These are phyloP conservation scores for Mycetomoellerius zeteki DNA, from an alignment of 1,140 invertebrate species.

Conservation along the genomic window DNA sequence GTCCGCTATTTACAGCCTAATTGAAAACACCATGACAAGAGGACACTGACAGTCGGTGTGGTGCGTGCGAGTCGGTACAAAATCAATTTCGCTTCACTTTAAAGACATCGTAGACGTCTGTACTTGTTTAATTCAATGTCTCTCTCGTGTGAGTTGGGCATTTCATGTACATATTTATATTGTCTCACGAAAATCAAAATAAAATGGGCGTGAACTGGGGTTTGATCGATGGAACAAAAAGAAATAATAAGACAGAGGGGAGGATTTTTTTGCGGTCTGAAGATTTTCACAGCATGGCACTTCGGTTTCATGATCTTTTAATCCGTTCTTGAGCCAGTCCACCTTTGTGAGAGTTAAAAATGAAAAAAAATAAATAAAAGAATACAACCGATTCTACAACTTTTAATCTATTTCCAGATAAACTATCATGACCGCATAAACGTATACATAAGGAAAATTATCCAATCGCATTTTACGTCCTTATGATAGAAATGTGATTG, in stretches of 20 bases:
- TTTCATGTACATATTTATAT: slow-evolving; percentile 52
- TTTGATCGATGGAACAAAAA: slow-evolving; percentile 38
- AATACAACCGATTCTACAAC: slow-evolving; percentile 47
- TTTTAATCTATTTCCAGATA: not conserved
- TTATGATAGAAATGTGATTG: too few relatives aligned
- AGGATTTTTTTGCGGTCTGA: slow-evolving; percentile 46
- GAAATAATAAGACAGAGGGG: not conserved
- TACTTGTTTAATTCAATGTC: slow-evolving; percentile 71
- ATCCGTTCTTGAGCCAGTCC: slow-evolving; percentile 76
- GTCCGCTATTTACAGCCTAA: slow-evolving; percentile 77
- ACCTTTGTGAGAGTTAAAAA: slow-evolving; percentile 86
- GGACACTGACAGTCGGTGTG: slow-evolving; percentile 77
- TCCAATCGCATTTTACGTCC: too few relatives aligned
- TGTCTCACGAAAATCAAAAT: slow-evolving; percentile 42
- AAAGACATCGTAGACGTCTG: slow-evolving; percentile 69
- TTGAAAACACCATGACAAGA: slow-evolving; percentile 78
- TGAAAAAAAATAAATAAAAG: slow-evolving; percentile 72
- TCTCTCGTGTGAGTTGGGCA: slow-evolving; percentile 59
- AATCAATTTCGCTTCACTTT: slow-evolving; percentile 79
- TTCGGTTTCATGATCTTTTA: slow-evolving; percentile 73
- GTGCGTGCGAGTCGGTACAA: slow-evolving; percentile 84
- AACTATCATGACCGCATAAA: too few relatives aligned
- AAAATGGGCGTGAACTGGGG: not conserved
- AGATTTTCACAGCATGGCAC: slow-evolving; percentile 83
- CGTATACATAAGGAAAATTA: too few relatives aligned